Percentiles rank a stretch among this genome's conserved stretches.
Evolutionary conservation across 2,888 invertebrate species (phyloP).

Genomic region (Dromius quadrimaculatus): DNA sequence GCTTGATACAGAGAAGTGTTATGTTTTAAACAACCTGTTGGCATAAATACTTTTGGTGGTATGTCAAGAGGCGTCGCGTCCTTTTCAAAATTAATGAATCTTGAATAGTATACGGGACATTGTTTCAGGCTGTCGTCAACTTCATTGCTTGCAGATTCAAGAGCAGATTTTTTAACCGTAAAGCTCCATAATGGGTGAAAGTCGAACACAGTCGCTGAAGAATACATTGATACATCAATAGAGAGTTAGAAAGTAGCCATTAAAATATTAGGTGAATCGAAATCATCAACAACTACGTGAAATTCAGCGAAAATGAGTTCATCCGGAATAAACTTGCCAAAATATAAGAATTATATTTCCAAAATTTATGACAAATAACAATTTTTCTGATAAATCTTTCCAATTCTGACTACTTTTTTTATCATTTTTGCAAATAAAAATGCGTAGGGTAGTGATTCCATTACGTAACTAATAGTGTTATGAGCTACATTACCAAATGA

Average conservation of each 20-base stretch:
- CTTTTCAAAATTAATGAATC: constrained; percentile 53
- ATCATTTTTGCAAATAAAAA: too few species aligned
- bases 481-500: too few species aligned
- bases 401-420: too few species aligned
- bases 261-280: not conserved
- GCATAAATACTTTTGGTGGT: constrained; percentile 55
- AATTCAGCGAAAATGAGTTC: not conserved
- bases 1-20: too few species aligned
- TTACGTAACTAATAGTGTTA: too few species aligned
- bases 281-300: not conserved
- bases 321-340: not conserved
- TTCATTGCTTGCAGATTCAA: not conserved
- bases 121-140: constrained; percentile 53
- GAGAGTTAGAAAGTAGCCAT: not conserved
- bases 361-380: not conserved
- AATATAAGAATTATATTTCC: not conserved
- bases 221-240: not conserved
- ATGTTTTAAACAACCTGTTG: too few species aligned
- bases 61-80: constrained; percentile 55
- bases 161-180: not conserved
- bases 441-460: too few species aligned
- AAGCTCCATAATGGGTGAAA: not conserved
- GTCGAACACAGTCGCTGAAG: not conserved
- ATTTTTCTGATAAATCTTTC: not conserved
- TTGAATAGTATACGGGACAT: constrained; percentile 55